phyloP scores from a whole-genome alignment of 2,113 vertebrate species.

The Chionodraco myersi region DNA sequence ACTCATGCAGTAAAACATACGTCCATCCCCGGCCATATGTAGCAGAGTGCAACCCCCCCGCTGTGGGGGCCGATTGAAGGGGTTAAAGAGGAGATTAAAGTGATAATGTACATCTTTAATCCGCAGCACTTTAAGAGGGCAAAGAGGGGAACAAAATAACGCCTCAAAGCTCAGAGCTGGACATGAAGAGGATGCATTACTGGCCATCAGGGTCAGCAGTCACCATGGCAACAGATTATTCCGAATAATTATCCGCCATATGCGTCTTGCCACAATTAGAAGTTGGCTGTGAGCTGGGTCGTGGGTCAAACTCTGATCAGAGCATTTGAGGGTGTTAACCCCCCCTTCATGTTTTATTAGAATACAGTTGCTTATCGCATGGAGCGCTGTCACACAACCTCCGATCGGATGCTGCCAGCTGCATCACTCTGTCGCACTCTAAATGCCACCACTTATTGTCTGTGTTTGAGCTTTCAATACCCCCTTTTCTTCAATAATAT shows the following conservation, averaged over 20 bases:
- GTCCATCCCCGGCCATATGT: constrained; percentile 43
- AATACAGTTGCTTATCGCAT: constrained; percentile 30
- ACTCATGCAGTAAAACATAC: constrained; percentile 35
- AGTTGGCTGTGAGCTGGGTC: constrained; percentile 60
- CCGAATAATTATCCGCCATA: constrained; percentile 74
- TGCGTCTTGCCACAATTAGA: constrained; percentile 77
- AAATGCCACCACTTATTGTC: constrained; percentile 51
- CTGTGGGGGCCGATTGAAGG: constrained; percentile 37
- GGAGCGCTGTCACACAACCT: constrained; percentile 15
- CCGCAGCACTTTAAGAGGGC: constrained; percentile 67
- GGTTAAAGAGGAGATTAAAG: constrained; percentile 80
- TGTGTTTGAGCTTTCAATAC: constrained; percentile 32
- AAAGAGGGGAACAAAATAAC: constrained; percentile 48
- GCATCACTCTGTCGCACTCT: constrained; percentile 25
- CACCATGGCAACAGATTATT: constrained; percentile 75
- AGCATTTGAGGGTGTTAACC: constrained; percentile 40
- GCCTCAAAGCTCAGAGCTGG: constrained; percentile 42
- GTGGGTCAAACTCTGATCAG: constrained; percentile 68
- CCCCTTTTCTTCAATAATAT: constrained; percentile 31
- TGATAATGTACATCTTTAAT: constrained; percentile 79
- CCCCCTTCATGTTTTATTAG: constrained; percentile 26
- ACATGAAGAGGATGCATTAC: constrained; percentile 45
- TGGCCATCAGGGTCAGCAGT: constrained; percentile 53
- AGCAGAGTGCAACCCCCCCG: constrained; percentile 10
- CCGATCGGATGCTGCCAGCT: constrained; percentile 5